Conservation (phyloP, 1,140 invertebrate genomes). For the Apocrypta bakeri region DNA sequence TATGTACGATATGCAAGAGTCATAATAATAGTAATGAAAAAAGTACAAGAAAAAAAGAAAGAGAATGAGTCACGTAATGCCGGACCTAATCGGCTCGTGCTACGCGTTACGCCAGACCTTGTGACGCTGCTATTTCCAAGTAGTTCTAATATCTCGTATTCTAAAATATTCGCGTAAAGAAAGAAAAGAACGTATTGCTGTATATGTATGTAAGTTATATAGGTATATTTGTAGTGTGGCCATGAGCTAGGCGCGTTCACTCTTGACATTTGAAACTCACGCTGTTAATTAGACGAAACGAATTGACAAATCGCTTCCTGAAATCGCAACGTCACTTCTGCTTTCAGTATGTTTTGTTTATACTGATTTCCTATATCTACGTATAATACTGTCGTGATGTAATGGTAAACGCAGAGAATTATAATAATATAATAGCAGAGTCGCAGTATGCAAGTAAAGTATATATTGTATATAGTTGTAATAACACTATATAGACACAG, state of each 20-base stretch:
- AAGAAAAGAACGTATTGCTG: background rate
- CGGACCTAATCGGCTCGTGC: conserved; percentile 22
- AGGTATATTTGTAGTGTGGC: no score
- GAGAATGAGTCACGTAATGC: conserved; percentile 4
- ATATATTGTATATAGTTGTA: background rate
- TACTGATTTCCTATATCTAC: background rate
- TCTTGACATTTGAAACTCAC: conserved; percentile 43
- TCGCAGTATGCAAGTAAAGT: background rate
- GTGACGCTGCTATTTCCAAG: conserved; percentile 54
- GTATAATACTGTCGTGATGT: background rate
- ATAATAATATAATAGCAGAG: background rate
- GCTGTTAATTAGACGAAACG: conserved; percentile 21
- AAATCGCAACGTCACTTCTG: conserved; percentile 58
- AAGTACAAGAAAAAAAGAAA: conserved; percentile 13
- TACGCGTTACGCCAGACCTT: conserved; percentile 54
- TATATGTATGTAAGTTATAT: no score
- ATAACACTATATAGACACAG: background rate
- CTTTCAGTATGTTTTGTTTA: background rate
- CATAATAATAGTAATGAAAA: background rate
- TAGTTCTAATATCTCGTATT: background rate
- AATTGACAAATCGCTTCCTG: conserved; percentile 45
- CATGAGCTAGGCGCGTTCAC: no score
- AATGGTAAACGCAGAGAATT: background rate
- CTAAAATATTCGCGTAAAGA: conserved; percentile 12
- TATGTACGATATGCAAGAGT: conserved; percentile 5